phyloP scores from a whole-genome alignment of 2,888 invertebrate genomes.

The Calameuta filiformis region DNA sequence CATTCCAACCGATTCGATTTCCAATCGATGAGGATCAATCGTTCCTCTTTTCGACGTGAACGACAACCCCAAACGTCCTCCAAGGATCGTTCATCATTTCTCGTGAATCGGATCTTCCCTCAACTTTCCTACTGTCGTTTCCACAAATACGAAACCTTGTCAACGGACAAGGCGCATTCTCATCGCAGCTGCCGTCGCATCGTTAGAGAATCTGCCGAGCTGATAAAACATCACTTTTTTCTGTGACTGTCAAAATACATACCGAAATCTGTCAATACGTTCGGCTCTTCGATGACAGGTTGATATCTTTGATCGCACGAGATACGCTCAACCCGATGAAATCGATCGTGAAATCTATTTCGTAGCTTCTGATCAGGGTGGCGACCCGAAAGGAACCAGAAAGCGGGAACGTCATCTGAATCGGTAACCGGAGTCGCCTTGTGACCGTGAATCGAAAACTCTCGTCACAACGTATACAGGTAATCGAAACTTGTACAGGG shows the following conservation, averaged over 20 bases:
- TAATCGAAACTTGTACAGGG: too few species aligned
- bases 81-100: not conserved
- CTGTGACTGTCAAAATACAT: not conserved
- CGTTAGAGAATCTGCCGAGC: too few species aligned
- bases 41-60: not conserved
- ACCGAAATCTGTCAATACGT: not conserved
- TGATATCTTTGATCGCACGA: not conserved
- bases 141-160: not conserved
- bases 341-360: not conserved
- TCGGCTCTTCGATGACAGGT: not conserved
- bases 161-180: not conserved
- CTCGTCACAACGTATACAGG: too few species aligned
- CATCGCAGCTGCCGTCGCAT: not conserved
- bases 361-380: too few species aligned
- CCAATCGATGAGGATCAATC: not conserved
- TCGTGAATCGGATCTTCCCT: not conserved
- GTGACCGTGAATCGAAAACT: too few species aligned
- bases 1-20: not conserved
- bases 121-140: not conserved
- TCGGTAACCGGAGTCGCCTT: too few species aligned
- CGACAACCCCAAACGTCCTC: not conserved
- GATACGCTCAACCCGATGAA: not conserved
- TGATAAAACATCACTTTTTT: not conserved
- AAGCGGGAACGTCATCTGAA: too few species aligned
- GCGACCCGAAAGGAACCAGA: too few species aligned